phyloP scores from a whole-genome alignment of 2,113 vertebrate genomes.

The Corynorhinus townsendii region DNA sequence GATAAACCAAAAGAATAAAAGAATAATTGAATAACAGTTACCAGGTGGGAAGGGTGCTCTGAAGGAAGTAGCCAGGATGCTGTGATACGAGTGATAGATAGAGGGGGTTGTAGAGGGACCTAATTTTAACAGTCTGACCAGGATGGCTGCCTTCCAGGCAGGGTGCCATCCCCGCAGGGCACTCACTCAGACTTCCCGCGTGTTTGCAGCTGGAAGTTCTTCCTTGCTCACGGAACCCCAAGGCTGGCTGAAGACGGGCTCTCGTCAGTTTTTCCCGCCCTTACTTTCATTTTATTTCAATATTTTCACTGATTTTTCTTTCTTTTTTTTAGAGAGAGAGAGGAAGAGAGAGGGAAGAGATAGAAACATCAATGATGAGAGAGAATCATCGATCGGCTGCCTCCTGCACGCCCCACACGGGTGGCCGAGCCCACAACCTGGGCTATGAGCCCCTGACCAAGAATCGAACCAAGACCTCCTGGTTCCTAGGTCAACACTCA shows the following conservation, averaged over 20 bases:
- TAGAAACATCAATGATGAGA: too few relatives aligned
- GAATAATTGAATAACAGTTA: not conserved
- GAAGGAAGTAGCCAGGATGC: not conserved
- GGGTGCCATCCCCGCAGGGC: not conserved
- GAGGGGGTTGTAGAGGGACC: not conserved
- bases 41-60: rapidly evolving
- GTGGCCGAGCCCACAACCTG: too few relatives aligned
- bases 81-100: not conserved
- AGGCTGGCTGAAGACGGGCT: too few relatives aligned
- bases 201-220: not conserved
- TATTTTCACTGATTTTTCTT: too few relatives aligned
- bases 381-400: too few relatives aligned
- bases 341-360: too few relatives aligned
- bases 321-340: too few relatives aligned
- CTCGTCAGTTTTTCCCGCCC: not conserved
- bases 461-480: too few relatives aligned
- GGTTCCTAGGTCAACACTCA: too few relatives aligned
- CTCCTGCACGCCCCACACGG: too few relatives aligned
- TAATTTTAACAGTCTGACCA: not conserved
- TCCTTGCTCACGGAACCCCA: not conserved
- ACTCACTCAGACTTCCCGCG: not conserved
- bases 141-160: not conserved
- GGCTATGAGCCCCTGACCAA: too few relatives aligned
- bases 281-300: not conserved
- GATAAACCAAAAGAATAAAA: too few relatives aligned